These are phyloP conservation scores for Odobenus rosmarus DNA, from an alignment of 2,113 vertebrate genomes.

Conservation along the genomic window DNA sequence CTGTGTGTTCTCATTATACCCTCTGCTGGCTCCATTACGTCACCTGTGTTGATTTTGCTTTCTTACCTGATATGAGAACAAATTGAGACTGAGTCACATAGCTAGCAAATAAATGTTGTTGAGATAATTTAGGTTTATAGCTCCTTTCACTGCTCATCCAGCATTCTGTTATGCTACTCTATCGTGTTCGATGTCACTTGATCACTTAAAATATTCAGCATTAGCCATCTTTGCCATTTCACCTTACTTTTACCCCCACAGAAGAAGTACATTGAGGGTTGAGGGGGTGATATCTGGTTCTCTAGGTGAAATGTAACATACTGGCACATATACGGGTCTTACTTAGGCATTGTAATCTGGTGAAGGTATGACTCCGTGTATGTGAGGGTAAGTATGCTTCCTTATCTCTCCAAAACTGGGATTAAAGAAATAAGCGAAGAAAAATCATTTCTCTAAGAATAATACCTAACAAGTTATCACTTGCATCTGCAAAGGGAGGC, in stretches of 20 bases:
- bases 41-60: neutral
- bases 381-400: neutral
- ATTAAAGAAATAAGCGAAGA: neutral
- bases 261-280: neutral
- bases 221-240: neutral
- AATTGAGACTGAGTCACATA: neutral
- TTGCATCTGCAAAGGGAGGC: neutral
- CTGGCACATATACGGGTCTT: neutral
- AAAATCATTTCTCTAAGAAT: neutral
- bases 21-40: neutral
- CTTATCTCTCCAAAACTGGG: neutral
- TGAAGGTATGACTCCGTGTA: neutral
- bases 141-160: neutral
- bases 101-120: neutral
- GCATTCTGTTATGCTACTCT: neutral
- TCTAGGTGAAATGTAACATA: neutral
- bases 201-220: neutral
- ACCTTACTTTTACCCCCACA: neutral
- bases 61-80: neutral
- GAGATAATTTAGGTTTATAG: neutral
- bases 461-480: neutral
- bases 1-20: neutral
- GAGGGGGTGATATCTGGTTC: neutral
- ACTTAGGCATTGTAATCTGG: neutral
- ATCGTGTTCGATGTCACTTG: neutral